Evolutionary conservation across 2,113 vertebrate genomes (phyloP), one percentile per base, ranked within the genome.

Genomic region (Ardeotis arabs): DNA sequence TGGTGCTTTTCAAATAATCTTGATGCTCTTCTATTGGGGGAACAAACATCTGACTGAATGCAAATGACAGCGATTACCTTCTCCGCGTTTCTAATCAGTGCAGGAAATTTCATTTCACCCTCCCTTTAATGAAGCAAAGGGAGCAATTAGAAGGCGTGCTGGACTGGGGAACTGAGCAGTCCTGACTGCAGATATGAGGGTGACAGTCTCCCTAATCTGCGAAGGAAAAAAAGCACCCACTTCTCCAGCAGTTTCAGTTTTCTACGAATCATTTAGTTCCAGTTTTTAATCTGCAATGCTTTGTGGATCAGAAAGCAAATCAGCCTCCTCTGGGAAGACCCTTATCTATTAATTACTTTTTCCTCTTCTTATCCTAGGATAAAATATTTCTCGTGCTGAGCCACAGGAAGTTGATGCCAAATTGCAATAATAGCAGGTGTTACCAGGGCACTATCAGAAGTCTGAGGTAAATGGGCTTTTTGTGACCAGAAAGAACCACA

Each of bases 291-390:
- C 73, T 72, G 45, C 69, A 39, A 0, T 19, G 49, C 33, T 78
- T 93, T 78, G 60, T 53, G 86, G 70, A 76, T 93, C 79, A 79
- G 80, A 91, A 92, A 89, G 76, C 69, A 62, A 89, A 92, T 62
- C 89, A 66, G 49, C n/a, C 39, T 76, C 44, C 53, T 17, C 66
- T 25, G 62, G 72, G 80, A 95, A 75, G 33, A 84, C 69, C 62
- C 66, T 95, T 95, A 95, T 96, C 96, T 96, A 33, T 69, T 95
- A 92, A 95, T 97, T 97, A 91, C 69, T 91, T 93, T 87, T 91
- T 31, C 64, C 64, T 75, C 37, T 5, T 74, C 64, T 78, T 44
- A 62, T 89, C 69, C 77, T 33, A 12, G 75, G 58, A 94, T 72
- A 70, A 89, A 88, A 27, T 55, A 37, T 69, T 87, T 82, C 66